Evolutionary conservation across 2,113 vertebrate genomes (phyloP).

Genomic region (Pteruthius melanotis): DNA sequence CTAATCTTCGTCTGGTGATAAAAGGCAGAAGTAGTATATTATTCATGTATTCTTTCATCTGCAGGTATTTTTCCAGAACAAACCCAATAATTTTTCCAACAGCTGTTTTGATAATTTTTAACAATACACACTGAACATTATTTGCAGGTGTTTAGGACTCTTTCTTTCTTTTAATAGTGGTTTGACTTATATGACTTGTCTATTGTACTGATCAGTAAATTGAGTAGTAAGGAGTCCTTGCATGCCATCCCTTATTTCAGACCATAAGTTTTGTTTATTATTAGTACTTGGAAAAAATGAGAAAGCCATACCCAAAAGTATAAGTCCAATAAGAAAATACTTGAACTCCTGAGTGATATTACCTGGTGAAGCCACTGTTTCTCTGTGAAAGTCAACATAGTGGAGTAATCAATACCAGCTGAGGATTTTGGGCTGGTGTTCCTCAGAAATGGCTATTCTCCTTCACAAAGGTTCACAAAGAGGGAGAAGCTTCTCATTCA

Average conservation of each 20-base stretch:
- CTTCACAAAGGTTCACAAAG: not conserved
- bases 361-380: not conserved
- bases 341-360: not conserved
- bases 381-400: not conserved
- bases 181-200: not conserved
- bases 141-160: not conserved
- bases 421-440: not conserved
- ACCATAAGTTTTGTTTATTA: not conserved
- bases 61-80: not conserved
- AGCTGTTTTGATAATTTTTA: not conserved
- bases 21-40: not conserved
- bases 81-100: not conserved
- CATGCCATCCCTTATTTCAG: not conserved
- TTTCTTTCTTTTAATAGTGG: not conserved
- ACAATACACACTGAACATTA: not conserved
- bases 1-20: not conserved
- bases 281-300: not conserved
- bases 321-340: not conserved
- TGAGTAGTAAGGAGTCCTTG: accelerated
- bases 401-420: not conserved
- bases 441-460: not conserved
- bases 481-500: not conserved
- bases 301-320: not conserved
- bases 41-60: not conserved
- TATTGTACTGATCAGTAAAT: not conserved